phyloP scores from a whole-genome alignment of 2,797 vertebrate species.

The Scomberomorus guttatus region DNA sequence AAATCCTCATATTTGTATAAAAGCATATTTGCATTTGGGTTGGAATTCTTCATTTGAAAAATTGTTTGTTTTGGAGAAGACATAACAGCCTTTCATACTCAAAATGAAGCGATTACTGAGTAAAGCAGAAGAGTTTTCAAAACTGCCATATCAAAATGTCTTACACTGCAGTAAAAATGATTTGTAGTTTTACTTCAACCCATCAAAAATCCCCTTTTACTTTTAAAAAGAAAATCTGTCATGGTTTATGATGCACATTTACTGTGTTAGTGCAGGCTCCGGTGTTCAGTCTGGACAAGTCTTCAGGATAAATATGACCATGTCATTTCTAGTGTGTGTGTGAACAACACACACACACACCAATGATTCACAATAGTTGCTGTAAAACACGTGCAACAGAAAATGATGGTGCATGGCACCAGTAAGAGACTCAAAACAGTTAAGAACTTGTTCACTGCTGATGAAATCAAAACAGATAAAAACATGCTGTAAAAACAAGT shows the following conservation, averaged over 20 bases:
- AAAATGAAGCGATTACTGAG: background rate
- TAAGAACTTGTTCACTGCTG: conserved; percentile 40
- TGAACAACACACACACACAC: conserved; percentile 18
- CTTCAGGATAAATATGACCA: conserved; percentile 23
- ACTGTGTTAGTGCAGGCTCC: conserved; percentile 43
- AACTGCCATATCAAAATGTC: background rate
- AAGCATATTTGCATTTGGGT: background rate
- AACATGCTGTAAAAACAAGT: conserved; percentile 59
- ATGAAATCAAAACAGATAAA: conserved; percentile 52
- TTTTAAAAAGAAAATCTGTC: conserved; percentile 10
- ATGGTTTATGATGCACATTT: conserved; percentile 42
- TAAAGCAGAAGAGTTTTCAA: background rate
- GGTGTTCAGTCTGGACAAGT: conserved; percentile 47
- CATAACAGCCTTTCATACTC: background rate
- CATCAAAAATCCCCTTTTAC: background rate
- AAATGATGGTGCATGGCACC: conserved; percentile 77
- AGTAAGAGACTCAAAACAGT: conserved; percentile 57
- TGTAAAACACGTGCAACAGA: conserved; percentile 53
- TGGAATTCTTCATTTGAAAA: conserved; percentile 7
- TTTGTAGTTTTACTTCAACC: background rate
- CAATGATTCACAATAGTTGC: conserved; percentile 26
- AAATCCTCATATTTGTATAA: too few relatives aligned
- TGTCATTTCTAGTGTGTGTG: conserved; percentile 2
- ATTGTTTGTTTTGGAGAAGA: conserved; percentile 14
- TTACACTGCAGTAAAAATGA: background rate